Base-by-base conservation (phyloP, 2,113 vertebrate genomes). In the Prolemur simus region DNA sequence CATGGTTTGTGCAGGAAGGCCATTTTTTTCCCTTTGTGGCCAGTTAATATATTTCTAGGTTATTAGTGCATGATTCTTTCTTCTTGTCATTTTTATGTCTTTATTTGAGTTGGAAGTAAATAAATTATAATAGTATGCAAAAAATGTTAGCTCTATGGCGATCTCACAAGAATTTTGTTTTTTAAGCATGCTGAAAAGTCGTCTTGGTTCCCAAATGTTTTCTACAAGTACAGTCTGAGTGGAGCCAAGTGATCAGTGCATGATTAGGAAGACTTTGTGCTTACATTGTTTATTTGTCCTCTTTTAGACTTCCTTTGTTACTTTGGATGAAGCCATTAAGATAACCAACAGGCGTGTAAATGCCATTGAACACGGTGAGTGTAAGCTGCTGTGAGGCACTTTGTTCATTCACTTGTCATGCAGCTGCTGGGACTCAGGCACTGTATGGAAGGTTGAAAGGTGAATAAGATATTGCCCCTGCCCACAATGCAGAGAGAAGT, bases 271-370 rank as follows among this genome's bases (percentile, higher is more conserved):
- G 69, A 78, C 64, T 86, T 39, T 71, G 56, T 37, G 27, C 95
- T 74, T 74, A 0, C 83, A 39, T 81, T 71, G n/a, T 7, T 89
- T 80, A 92, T 96, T 93, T 98, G 92, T 94, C 1, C 52, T 98
- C 97, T 91, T 96, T 29, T 96, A 99, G 99, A 99, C 99, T 58
- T 99, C 99, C 88, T 99, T 99, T 96, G 99, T 99, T 96, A 99
- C 99, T 54, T 97, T 99, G 99, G 99, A 99, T 97, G 99, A 99
- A 99, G 99, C 99, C 93, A 99, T 99, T 96, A 99, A 99, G 98
- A 99, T 99, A 97, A 99, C 99, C 63, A 99, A 99, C 98, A 99
- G 99, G 77, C 99, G 99, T 83, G 99, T 99, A 91, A 99, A 99
- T 69, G 99, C 99, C 82, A 99, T 99, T 64, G 99, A 99, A 98